Conservation (phyloP, 2,888 invertebrate species). For the Tetranychus truncatus region DNA sequence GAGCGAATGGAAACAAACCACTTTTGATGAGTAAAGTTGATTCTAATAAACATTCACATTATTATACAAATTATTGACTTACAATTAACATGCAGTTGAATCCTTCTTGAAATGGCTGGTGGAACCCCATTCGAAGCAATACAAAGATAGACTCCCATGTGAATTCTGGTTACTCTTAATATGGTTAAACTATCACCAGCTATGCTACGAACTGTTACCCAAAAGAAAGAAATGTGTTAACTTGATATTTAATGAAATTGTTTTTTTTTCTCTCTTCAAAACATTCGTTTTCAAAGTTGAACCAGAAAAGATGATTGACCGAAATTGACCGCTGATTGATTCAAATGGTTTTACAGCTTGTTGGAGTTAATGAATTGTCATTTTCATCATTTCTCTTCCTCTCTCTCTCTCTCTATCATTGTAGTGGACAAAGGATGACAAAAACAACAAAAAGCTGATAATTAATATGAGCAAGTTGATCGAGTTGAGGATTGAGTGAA, state of each 20-base stretch:
- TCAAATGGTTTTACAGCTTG: too few species aligned
- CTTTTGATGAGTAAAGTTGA: too few species aligned
- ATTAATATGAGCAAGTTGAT: too few species aligned
- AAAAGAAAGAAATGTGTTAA: background rate
- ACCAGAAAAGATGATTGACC: too few species aligned
- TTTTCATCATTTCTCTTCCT: background rate
- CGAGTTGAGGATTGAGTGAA: too few species aligned
- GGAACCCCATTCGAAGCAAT: slow-evolving; percentile 31
- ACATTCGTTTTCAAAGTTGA: slow-evolving; percentile 4
- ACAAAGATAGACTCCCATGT: slow-evolving; percentile 27
- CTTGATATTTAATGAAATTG: slow-evolving; percentile 15
- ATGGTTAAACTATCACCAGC: slow-evolving; percentile 18
- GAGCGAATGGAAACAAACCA: too few species aligned
- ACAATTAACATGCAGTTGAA: slow-evolving; percentile 33
- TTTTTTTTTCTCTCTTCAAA: background rate
- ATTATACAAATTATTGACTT: slow-evolving; percentile 23
- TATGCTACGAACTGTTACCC: background rate
- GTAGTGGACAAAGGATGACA: too few species aligned
- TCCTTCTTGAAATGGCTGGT: slow-evolving; percentile 30
- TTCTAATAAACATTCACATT: too few species aligned
- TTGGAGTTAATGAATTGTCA: too few species aligned
- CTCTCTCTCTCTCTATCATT: background rate
- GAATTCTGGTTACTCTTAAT: slow-evolving; percentile 23
- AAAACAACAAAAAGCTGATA: too few species aligned
- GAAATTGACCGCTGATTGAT: too few species aligned